Base-by-base conservation (phyloP, 1,140 invertebrate species). In the Epicauta chinensis region DNA sequence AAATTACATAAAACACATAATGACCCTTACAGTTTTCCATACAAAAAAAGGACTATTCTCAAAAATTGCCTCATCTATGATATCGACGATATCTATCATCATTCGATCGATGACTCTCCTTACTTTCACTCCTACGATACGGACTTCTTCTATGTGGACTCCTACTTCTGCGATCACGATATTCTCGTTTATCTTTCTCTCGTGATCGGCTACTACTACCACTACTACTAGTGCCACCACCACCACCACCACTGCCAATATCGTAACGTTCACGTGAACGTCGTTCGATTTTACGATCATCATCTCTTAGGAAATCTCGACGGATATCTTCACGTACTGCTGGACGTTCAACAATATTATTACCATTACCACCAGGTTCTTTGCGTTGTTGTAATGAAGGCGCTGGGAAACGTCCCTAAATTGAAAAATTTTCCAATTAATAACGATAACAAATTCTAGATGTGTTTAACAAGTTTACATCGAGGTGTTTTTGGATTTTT, bases 401-500 rank as follows among this genome's bases (percentile, higher is more conserved):
- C n/a, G 61, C 58, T 11, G 65, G 64, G 56, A 67, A 68, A 46
- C 56, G 51, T 10, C 52, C 56, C 64, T 66, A 36, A 58, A 50
- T 35, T 30, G n/a, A n/a, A n/a, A n/a, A n/a, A n/a, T 16, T 50
- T n/a, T 30, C 13, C n/a, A 53, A 23, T 30, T 37, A 53, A 35
- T 16, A 12, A 29, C 13, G 6, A 39, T 16, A 2, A 36, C n/a
- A n/a, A n/a, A n/a, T n/a, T n/a, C n/a, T n/a, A n/a, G 16, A 12
- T 34, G 7, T 42, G 2, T 16, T 44, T 29, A 45, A 37, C 16
- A 16, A 43, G 11, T 32, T 30, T 17, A 82, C 79, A 44, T 77
- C 74, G 51, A 88, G 69, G 62, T 80, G 84, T 63, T 83, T 84
- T 66, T 93, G 88, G 53, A 92, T 79, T 68, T 86, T 84, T 68